Evolutionary conservation across 2,113 vertebrate genomes (phyloP).

Genomic region (Oreocharis arfaki): DNA sequence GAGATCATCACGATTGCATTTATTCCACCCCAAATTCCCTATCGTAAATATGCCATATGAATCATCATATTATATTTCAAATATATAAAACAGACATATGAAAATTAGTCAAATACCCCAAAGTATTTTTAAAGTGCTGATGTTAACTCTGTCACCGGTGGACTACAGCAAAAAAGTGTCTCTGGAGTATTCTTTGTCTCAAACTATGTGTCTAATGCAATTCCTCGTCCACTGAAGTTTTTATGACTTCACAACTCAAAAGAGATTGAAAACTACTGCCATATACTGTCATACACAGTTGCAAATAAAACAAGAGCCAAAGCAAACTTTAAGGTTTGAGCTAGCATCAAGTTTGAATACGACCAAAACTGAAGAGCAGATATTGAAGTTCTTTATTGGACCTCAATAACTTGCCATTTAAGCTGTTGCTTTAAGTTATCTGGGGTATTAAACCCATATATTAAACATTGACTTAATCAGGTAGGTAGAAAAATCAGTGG

Average conservation of each 20-base stretch:
- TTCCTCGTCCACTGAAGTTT: not conserved
- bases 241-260: not conserved
- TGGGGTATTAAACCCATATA: not conserved
- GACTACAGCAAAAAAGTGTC: not conserved
- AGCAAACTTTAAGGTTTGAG: not conserved
- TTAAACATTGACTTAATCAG: not conserved
- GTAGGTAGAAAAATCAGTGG: not conserved
- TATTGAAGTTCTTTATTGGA: not conserved
- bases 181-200: not conserved
- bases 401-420: not conserved
- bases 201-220: not conserved
- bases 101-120: not conserved
- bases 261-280: not conserved
- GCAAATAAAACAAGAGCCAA: not conserved
- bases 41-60: not conserved
- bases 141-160: not conserved
- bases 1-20: not conserved
- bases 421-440: not conserved
- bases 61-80: not conserved
- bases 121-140: not conserved
- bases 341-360: not conserved
- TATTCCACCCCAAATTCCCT: not conserved
- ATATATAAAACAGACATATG: not conserved
- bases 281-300: not conserved
- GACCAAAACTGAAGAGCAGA: not conserved